Evolutionary conservation across 2,888 invertebrate genomes (phyloP), one percentile per base, ranked within the genome.

Genomic region (Phragmatobia fuliginosa): DNA sequence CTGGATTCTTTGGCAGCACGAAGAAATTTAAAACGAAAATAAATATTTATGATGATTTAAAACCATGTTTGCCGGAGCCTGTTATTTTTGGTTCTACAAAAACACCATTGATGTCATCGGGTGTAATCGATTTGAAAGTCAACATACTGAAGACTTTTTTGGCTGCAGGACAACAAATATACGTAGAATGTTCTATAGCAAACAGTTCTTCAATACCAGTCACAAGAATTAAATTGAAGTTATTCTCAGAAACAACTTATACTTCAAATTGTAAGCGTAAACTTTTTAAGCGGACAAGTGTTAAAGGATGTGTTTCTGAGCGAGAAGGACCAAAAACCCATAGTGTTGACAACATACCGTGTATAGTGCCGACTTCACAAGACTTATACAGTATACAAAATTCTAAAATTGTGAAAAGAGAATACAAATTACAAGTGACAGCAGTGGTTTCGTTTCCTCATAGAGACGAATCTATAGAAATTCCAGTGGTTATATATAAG

Each of bases 401-500:
- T 28, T 77, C 80, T 1, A 76, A 71, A 25, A 74, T 83, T 45
- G 67, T 85, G 18, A 52, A n/a, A 7, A 80, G 74, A 36, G 74
- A 81, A 7, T 85, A 79, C 49, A 71, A 64, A 59, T 69, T 84
- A 0, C 78, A 73, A 69, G 76, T 84, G 16, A 83, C 81, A 0
- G 61, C 81, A 4, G 68, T 71, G 41, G 41, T 85, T 1, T 83
- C 84, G 0, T 61, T 85, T 18, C 85, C 83, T 6, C 71, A 84
- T 60, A 63, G 72, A 16, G 83, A 84, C 71, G 66, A 75, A 0
- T 70, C 73, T 16, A 62, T 73, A 4, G 80, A 83, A 66, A 67
- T 84, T n/a, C 83, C 83, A 31, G 69, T 85, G 61, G 78, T 79
- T 16, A 75, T 85, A 56, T 80, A 77, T 36, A 36, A 64, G 21